Evolutionary conservation across 2,888 invertebrate species (phyloP), one percentile per base, ranked within the genome.

Genomic region (Acrobasis consociella): DNA sequence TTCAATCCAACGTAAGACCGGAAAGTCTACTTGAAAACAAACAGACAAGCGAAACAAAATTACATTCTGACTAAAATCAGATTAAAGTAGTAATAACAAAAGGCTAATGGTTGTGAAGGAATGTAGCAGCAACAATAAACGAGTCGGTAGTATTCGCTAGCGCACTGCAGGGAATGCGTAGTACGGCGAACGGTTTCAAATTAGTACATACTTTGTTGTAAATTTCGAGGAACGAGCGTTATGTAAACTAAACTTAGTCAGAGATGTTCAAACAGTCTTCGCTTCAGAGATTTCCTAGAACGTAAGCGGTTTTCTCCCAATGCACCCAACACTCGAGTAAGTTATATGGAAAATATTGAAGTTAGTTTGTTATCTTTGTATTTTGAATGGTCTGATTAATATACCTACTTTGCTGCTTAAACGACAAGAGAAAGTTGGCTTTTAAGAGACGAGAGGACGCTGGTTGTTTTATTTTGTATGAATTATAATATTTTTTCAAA

Each of bases 181-280:
- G 70, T 72, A 78, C 71, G 68, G 75, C 71, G 74, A 77, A 77
- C 74, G 70, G 73, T 73, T 80, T 76, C 77, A 77, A 85, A 85
- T 85, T 83, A 84, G 83, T 82, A 80, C 78, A 80, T 83, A 84
- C 80, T 87, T 85, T 84, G 80, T 79, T 73, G 78, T 77, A 76
- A 80, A 82, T 80, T 82, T 80, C 76, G 65, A 75, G 75, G 77
- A 81, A 80, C 82, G 74, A 83, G 79, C 78, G 77, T 75, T 77
- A 55, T 62, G 49, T 62, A 62, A 62, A 62, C 62, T 62, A 60
- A 31, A 46, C 31, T 17, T 37, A 49, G 49, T 2, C 56, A 56
- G 22, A 22, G 56, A 8, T 56, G 42, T 42, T 56, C 42, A 42
- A 56, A 46, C 52, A 10, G 31, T 11, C 13, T 11, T 46, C 11